Base-by-base conservation (phyloP, 1,140 invertebrate genomes). In the Nasonia vitripennis region DNA sequence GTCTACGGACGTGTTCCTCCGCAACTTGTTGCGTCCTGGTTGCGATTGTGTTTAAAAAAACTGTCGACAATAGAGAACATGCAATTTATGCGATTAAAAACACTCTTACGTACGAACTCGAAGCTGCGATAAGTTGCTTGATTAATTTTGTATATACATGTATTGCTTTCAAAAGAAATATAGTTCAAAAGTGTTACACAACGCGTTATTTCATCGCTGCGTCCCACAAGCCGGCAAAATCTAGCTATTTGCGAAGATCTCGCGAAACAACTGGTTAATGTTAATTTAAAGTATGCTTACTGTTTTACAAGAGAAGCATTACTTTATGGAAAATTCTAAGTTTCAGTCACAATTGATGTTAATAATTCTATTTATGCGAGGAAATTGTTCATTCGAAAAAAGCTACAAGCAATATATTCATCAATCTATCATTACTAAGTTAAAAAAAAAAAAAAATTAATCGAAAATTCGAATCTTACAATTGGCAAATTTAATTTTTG, bases 61-160 rank as follows among this genome's bases (percentile, higher is more conserved):
- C 91, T 91, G 91, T 91, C 90, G 89, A 90, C 88, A 91, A 92
- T 92, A 91, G 89, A 92, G 90, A 92, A 91, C 89, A 90, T 90
- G 90, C 90, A 91, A 80, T 89, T 89, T 91, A 89, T 89, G 89
- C 90, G 89, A 91, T 91, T 91, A 91, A 92, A 92, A 89, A 91
- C 92, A 88, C 87, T 90, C 84, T 92, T 93, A 95, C 95, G 95
- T 93, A 96, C 96, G 92, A 85, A 71, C 78, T 80, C 67, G n/a
- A 85, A 81, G 83, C 78, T 85, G 78, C 83, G 83, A 73, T 79
- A 79, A 84, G 31, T 84, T 84, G 71, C 37, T 77, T 77, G 20
- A 83, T 83, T 77, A 83, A 83, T 83, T 83, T 83, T 68, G 48
- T 70, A n/a, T 31, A 71, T 11, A 31, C 27, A 31, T 31, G 31